Conservation (phyloP, 2,888 invertebrate genomes). For the Caenorhabditis japonica region DNA sequence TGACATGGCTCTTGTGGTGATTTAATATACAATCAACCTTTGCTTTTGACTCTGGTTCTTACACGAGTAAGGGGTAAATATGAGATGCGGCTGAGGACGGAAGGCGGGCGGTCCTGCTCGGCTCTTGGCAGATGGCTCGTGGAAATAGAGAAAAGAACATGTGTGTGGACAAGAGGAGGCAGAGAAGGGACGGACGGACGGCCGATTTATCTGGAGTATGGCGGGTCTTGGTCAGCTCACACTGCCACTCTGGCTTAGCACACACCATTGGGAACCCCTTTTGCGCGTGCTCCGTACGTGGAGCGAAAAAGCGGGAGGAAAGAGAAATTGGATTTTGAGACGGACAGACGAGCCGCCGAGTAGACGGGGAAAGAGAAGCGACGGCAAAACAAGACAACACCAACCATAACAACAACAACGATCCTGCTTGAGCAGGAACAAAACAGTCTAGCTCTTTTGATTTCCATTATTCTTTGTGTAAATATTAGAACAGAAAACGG, state of each 20-base stretch:
- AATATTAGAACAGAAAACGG: too few species aligned
- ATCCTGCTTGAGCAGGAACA: slow-evolving; percentile 6
- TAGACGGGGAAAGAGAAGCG: background rate
- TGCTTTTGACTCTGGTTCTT: slow-evolving; percentile 31
- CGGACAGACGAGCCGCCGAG: slow-evolving; percentile 9
- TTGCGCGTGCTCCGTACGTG: too few species aligned
- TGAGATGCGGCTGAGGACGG: slow-evolving; percentile 15
- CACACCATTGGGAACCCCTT: too few species aligned
- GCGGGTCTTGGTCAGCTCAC: slow-evolving; percentile 39
- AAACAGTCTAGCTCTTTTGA: background rate
- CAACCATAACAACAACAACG: slow-evolving; percentile 34
- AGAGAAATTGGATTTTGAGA: slow-evolving; percentile 19
- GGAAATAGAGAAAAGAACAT: slow-evolving; percentile 30
- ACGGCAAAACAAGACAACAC: slow-evolving; percentile 27
- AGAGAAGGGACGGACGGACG: slow-evolving; percentile 27
- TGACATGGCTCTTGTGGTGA: slow-evolving; percentile 3
- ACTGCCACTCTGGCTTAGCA: slow-evolving; percentile 6
- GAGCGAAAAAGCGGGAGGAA: slow-evolving; percentile 21
- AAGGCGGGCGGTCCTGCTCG: slow-evolving; percentile 25
- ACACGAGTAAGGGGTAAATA: slow-evolving; percentile 49
- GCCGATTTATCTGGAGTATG: slow-evolving; percentile 31
- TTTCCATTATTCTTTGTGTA: too few species aligned
- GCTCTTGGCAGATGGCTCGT: slow-evolving; percentile 47
- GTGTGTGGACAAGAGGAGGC: slow-evolving; percentile 30
- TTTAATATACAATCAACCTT: slow-evolving; percentile 11